Evolutionary conservation across 2,888 invertebrate genomes (phyloP).

Genomic region (Tachina fera): DNA sequence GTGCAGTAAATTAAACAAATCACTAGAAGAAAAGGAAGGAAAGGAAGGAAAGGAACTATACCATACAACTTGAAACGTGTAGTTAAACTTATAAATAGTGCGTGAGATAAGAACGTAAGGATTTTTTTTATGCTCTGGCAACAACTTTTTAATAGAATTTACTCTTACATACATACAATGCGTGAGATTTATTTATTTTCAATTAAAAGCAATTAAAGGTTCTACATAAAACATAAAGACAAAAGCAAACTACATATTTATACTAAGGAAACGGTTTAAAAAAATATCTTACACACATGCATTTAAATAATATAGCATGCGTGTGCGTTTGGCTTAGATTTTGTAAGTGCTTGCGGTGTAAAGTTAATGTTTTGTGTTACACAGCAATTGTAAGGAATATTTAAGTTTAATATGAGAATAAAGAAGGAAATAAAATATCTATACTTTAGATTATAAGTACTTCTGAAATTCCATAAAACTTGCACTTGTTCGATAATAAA

Average conservation of each 20-base stretch:
- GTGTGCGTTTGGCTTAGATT: background rate
- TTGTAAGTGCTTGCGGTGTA: slow-evolving; percentile 56
- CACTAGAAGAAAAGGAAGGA: slow-evolving; percentile 26
- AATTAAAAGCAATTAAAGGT: slow-evolving; percentile 82
- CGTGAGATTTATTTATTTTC: slow-evolving; percentile 76
- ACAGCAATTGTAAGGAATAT: slow-evolving; percentile 54
- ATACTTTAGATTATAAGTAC: slow-evolving; percentile 58
- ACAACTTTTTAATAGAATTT: slow-evolving; percentile 20
- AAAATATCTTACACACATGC: slow-evolving; percentile 21
- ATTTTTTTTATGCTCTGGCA: background rate
- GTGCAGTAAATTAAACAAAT: slow-evolving; percentile 24
- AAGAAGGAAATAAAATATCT: slow-evolving; percentile 52
- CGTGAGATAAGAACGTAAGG: slow-evolving; percentile 40
- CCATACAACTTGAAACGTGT: background rate
- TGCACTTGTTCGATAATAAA: slow-evolving; percentile 28
- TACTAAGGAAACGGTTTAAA: background rate
- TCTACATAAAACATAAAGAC: slow-evolving; percentile 69
- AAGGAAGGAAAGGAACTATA: background rate
- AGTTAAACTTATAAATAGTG: slow-evolving; percentile 54
- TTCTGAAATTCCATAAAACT: slow-evolving; percentile 14
- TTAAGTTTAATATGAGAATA: background rate
- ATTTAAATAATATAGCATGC: slow-evolving; percentile 18
- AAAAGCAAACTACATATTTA: slow-evolving; percentile 24
- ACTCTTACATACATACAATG: slow-evolving; percentile 51
- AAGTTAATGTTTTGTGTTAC: slow-evolving; percentile 61